A percentile compares a stretch with the other conserved stretches of the same genome.
Conservation (phyloP, 35 echinoderm and acorn worm species). For the Diadema setosum region DNA sequence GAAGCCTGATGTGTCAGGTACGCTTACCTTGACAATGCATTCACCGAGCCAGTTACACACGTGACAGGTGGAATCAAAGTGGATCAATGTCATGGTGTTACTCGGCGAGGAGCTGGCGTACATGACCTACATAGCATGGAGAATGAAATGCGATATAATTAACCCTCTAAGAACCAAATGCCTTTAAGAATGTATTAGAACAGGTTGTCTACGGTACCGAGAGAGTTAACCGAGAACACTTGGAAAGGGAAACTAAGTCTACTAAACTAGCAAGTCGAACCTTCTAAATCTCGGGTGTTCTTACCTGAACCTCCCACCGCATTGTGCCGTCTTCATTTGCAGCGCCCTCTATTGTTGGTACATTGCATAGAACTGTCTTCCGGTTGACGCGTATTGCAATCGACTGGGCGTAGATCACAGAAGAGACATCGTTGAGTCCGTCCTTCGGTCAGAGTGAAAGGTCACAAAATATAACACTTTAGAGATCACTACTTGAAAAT, state of each 20-base stretch:
- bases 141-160: too few species aligned
- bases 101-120: constrained; percentile 32
- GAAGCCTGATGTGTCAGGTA: too few species aligned
- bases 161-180: too few species aligned
- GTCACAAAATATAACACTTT: too few species aligned
- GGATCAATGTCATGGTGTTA: constrained; percentile 17
- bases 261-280: too few species aligned
- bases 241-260: too few species aligned
- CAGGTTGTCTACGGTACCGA: too few species aligned
- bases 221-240: too few species aligned
- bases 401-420: constrained; percentile 13
- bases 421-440: not conserved
- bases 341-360: constrained; percentile 6
- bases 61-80: constrained; percentile 55
- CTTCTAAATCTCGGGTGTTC: too few species aligned
- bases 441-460: not conserved
- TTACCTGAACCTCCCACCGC: constrained; percentile 49
- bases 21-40: constrained; percentile 44
- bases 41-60: constrained; percentile 40
- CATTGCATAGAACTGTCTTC: constrained; percentile 24
- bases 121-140: constrained; percentile 38
- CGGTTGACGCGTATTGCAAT: constrained; percentile 11
- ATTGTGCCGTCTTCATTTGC: not conserved
- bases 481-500: too few species aligned
- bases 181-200: too few species aligned